A percentile compares a stretch with the other conserved stretches of the same genome.
These are phyloP conservation scores for Seladonia tumulorum DNA, from an alignment of 2,888 invertebrate species.

Conservation along the genomic window DNA sequence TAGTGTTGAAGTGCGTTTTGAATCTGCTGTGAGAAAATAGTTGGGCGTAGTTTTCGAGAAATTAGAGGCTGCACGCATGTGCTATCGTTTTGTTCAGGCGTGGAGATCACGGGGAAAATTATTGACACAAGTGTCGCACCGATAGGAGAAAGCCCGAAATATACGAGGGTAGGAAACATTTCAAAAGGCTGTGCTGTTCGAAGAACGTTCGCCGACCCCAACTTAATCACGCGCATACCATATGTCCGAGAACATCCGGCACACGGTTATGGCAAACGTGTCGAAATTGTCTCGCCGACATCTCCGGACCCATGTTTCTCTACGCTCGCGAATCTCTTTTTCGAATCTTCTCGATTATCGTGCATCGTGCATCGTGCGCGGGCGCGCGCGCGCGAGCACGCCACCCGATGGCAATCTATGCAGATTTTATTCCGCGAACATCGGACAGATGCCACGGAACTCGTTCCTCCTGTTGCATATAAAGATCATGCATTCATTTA, in stretches of 20 bases:
- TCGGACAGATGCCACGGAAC: slow-evolving; percentile 15
- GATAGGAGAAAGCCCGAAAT: background rate
- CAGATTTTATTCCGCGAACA: slow-evolving; percentile 23
- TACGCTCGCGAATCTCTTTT: slow-evolving; percentile 39
- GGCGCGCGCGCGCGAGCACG: background rate
- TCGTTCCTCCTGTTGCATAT: slow-evolving; percentile 9
- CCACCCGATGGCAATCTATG: slow-evolving; percentile 33
- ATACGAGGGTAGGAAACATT: background rate
- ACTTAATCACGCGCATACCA: slow-evolving; percentile 68
- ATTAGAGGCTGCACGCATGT: background rate
- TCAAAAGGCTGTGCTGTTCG: background rate
- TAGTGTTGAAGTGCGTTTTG: too few species aligned
- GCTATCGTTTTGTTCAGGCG: background rate
- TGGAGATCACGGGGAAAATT: background rate
- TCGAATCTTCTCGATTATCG: slow-evolving; percentile 30
- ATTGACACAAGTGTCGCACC: background rate
- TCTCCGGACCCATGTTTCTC: slow-evolving; percentile 22
- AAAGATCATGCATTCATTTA: slow-evolving; percentile 10
- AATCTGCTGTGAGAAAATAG: background rate
- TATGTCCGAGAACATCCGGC: slow-evolving; percentile 68
- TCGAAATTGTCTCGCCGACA: slow-evolving; percentile 65
- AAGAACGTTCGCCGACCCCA: slow-evolving; percentile 52
- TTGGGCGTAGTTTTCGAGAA: background rate
- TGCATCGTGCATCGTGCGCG: background rate
- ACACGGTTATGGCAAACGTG: slow-evolving; percentile 62